Percentiles rank a stretch among this genome's conserved stretches.
Evolutionary conservation across 2,888 invertebrate species (phyloP).

Genomic region (Cantharis lateralis): DNA sequence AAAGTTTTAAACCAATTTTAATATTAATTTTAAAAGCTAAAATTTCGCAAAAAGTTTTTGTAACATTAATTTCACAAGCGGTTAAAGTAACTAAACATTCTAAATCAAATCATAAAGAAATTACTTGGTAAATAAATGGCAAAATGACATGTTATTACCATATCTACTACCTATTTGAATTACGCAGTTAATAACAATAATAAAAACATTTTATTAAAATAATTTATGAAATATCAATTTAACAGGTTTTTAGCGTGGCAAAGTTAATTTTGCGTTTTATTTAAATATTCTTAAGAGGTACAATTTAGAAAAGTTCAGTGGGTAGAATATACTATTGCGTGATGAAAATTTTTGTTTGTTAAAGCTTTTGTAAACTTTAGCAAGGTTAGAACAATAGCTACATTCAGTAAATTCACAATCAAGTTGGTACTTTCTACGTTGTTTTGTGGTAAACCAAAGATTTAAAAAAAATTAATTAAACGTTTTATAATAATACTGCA

Average conservation of each 20-base stretch:
- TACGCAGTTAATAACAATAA: background rate
- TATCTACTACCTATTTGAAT: background rate
- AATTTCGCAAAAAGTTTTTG: background rate
- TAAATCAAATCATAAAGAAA: background rate
- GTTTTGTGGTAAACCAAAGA: background rate
- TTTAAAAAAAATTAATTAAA: background rate
- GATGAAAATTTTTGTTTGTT: slow-evolving; percentile 1
- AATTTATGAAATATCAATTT: background rate
- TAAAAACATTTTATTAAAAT: background rate
- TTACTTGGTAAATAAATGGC: background rate
- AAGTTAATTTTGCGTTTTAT: background rate
- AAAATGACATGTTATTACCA: background rate
- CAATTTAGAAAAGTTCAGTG: background rate
- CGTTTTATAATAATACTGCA: background rate
- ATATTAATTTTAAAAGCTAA: background rate
- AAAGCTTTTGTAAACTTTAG: background rate
- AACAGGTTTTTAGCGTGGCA: slow-evolving; percentile 2
- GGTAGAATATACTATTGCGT: background rate
- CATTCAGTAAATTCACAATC: background rate
- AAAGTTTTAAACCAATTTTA: too few relatives aligned
- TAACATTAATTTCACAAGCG: background rate
- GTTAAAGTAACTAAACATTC: background rate
- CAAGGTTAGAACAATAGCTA: background rate
- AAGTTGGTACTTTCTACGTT: background rate
- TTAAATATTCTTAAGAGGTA: background rate